Evolutionary conservation across 2,888 invertebrate species (phyloP).

Genomic region (Synergus laeviventris): DNA sequence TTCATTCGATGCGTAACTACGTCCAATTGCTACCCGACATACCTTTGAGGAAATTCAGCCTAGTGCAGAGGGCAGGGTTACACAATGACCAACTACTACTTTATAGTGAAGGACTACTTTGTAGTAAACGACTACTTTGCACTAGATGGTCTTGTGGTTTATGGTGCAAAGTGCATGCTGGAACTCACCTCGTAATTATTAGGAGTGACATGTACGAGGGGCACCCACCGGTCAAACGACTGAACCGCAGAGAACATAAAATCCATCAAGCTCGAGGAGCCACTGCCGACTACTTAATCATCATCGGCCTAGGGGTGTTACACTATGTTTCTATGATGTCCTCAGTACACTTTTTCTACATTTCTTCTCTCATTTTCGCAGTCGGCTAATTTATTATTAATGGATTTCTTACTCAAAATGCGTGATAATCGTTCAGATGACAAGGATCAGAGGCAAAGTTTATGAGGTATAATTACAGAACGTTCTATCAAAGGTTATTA

Average conservation of each 20-base stretch:
- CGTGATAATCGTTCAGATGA: not conserved
- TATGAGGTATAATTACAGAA: conserved; percentile 6
- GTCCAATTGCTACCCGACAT: conserved; percentile 64
- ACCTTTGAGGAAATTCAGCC: conserved; percentile 55
- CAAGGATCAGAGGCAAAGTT: not conserved
- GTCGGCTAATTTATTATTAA: not conserved
- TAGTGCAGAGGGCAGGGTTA: conserved; percentile 50
- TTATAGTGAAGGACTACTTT: conserved; percentile 50
- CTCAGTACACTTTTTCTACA: not conserved
- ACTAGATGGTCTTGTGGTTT: conserved; percentile 58
- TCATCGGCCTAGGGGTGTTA: not conserved
- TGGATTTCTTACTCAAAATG: conserved; percentile 8
- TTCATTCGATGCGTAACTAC: conserved; percentile 66
- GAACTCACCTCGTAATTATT: conserved; percentile 41
- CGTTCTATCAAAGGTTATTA: conserved; percentile 20
- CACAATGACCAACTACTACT: conserved; percentile 51
- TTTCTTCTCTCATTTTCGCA: not conserved
- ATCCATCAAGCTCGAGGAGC: not conserved
- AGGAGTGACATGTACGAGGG: conserved; percentile 44
- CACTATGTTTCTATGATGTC: not conserved
- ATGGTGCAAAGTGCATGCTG: conserved; percentile 59
- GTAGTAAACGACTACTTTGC: conserved; percentile 40
- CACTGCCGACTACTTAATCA: not conserved
- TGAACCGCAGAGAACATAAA: conserved; percentile 5
- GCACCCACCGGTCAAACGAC: conserved; percentile 23